Evolutionary conservation across 2,888 invertebrate genomes (phyloP).

Genomic region (Trachelus stipa): DNA sequence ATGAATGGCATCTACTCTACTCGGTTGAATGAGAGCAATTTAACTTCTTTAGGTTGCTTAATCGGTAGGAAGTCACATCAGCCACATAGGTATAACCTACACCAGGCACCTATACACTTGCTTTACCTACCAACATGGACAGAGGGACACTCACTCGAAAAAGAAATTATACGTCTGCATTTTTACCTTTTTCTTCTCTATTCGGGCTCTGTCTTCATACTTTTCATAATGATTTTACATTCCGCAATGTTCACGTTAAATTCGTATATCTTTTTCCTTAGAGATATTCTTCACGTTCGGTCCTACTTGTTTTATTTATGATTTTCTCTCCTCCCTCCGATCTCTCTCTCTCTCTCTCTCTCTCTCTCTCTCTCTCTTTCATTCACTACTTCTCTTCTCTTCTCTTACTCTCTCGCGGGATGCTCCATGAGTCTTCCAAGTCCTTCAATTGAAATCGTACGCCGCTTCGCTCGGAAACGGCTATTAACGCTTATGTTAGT

Average conservation of each 20-base stretch:
- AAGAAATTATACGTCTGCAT: background rate
- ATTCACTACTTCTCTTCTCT: constrained; percentile 1
- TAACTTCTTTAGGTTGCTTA: constrained; percentile 67
- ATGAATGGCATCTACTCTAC: constrained; percentile 67
- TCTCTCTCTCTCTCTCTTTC: background rate
- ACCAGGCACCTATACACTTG: constrained; percentile 22
- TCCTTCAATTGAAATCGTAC: background rate
- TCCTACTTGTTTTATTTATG: background rate
- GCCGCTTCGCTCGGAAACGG: background rate
- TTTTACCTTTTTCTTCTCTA: background rate
- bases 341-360: background rate
- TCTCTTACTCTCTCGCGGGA: background rate
- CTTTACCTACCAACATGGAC: constrained; percentile 6
- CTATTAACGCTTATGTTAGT: background rate
- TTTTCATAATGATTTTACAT: background rate
- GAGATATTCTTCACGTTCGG: constrained; percentile 15
- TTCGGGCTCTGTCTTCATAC: background rate
- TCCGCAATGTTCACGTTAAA: background rate
- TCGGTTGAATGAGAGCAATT: constrained; percentile 67
- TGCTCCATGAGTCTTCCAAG: background rate
- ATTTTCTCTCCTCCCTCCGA: background rate
- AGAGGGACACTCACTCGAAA: background rate
- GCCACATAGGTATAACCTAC: constrained; percentile 44
- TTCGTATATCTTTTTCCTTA: background rate
- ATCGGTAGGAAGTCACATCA: constrained; percentile 67